Percentiles rank a stretch among this genome's conserved stretches.
Conservation (phyloP, 2,888 invertebrate species). For the Thyatira batis region DNA sequence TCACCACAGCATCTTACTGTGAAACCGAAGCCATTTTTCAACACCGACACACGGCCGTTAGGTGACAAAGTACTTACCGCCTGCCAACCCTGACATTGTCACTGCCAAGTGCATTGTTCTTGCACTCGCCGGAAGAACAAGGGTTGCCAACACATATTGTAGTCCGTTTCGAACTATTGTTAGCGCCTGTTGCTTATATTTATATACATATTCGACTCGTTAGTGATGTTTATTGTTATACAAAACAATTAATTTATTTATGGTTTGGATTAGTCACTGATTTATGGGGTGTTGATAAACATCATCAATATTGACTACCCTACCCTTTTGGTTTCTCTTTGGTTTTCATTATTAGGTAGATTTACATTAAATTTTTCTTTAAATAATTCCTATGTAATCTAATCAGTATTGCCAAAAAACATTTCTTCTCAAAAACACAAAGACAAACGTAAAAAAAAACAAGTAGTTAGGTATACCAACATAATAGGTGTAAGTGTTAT, state of each 20-base stretch:
- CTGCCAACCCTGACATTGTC: conserved; percentile 49
- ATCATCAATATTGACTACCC: too few relatives aligned
- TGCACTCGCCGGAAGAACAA: conserved; percentile 43
- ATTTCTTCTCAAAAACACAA: too few relatives aligned
- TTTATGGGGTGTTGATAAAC: too few relatives aligned
- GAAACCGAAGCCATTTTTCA: conserved; percentile 14
- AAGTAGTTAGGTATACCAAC: too few relatives aligned
- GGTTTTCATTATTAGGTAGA: too few relatives aligned
- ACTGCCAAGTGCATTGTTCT: conserved; percentile 72
- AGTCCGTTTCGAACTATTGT: conserved; percentile 63
- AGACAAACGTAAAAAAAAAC: too few relatives aligned
- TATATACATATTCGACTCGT: conserved; percentile 3
- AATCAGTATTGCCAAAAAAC: too few relatives aligned
- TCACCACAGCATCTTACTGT: conserved; percentile 1
- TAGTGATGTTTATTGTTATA: background rate
- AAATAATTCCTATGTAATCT: too few relatives aligned
- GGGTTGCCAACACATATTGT: conserved; percentile 57
- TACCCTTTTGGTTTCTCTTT: too few relatives aligned
- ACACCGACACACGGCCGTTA: conserved; percentile 28
- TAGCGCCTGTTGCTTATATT: conserved; percentile 24
- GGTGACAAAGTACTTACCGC: conserved; percentile 30
- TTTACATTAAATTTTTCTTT: too few relatives aligned
- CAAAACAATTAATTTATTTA: background rate
- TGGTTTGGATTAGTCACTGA: too few relatives aligned
- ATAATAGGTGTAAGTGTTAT: too few relatives aligned